Evolutionary conservation across 2,888 invertebrate genomes (phyloP), one percentile per base, ranked within the genome.

Genomic region (Leptarthrus brevirostris): DNA sequence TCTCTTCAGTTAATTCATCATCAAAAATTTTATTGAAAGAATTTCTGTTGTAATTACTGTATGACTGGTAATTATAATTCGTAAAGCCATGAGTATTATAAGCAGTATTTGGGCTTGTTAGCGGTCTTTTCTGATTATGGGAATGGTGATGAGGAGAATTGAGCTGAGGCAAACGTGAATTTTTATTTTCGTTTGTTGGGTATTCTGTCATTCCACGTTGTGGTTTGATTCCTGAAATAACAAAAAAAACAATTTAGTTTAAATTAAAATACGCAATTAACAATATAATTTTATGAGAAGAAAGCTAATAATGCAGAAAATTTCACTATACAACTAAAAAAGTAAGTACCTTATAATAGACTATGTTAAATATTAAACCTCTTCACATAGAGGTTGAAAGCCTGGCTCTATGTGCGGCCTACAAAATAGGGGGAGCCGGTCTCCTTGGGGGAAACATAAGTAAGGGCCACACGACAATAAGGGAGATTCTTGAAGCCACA

Each of bases 191-290:
- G 82, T 81, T 83, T 79, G 82, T 83, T 81, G 83, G 84, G 80
- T 84, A 81, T 83, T 85, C 85, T 82, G 85, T 85, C 85, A 85
- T 85, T 81, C 85, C 85, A 84, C 85, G 84, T 82, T 81, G 82
- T 81, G 82, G 80, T 82, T 83, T 82, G 78, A 80, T 79, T 82
- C 84, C 85, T 85, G 80, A 74, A 81, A 73, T 80, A 47, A 6
- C 74, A 30, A 64, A 74, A 47, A 20, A 52, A 14, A 14, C 3
- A 18, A 3, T 16, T 44, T 58, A n/a, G n/a, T n/a, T n/a, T n/a
- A n/a, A n/a, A n/a, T n/a, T n/a, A n/a, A n/a, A n/a, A n/a, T n/a
- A n/a, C n/a, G n/a, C n/a, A n/a, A n/a, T n/a, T n/a, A n/a, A n/a
- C n/a, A n/a, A n/a, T n/a, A n/a, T n/a, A n/a, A n/a, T n/a, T n/a